These are phyloP conservation scores for Melanostigma gelatinosum DNA, from an alignment of 2,113 vertebrate genomes.

Conservation along the genomic window DNA sequence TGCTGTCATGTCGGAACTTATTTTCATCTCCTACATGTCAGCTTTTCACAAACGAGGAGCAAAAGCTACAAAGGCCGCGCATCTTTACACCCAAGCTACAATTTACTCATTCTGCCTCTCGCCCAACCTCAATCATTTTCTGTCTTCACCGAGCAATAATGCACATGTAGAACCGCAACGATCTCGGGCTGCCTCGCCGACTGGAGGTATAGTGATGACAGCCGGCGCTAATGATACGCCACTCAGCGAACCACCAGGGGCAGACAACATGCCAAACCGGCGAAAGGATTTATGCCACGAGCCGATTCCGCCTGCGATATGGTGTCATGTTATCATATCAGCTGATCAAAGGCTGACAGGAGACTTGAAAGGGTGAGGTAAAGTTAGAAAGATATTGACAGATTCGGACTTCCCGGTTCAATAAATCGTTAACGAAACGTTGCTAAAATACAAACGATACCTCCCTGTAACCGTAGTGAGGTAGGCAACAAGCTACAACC, in stretches of 20 bases:
- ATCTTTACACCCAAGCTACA: not conserved
- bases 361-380: conserved; percentile 60
- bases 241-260: conserved; percentile 66
- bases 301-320: conserved; percentile 35
- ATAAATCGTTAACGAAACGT: too few relatives aligned
- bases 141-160: not conserved
- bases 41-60: conserved; percentile 2
- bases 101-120: conserved; percentile 14
- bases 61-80: not conserved
- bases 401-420: too few relatives aligned
- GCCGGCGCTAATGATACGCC: conserved; percentile 66
- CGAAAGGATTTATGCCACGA: conserved; percentile 39
- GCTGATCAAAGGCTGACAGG: conserved; percentile 62
- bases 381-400: too few relatives aligned
- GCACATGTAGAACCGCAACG: conserved; percentile 22
- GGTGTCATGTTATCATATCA: conserved; percentile 58
- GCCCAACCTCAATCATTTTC: conserved; percentile 8
- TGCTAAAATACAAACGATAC: too few relatives aligned
- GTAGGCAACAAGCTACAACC: too few relatives aligned
- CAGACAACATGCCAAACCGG: conserved; percentile 62
- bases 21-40: not conserved
- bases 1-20: not conserved
- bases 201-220: conserved; percentile 61
- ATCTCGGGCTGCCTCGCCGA: conserved; percentile 29
- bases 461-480: too few relatives aligned